A percentile compares a stretch with the other conserved stretches of the same genome.
phyloP scores from a whole-genome alignment of 2,888 invertebrate genomes.

The Hetaerina titia region DNA sequence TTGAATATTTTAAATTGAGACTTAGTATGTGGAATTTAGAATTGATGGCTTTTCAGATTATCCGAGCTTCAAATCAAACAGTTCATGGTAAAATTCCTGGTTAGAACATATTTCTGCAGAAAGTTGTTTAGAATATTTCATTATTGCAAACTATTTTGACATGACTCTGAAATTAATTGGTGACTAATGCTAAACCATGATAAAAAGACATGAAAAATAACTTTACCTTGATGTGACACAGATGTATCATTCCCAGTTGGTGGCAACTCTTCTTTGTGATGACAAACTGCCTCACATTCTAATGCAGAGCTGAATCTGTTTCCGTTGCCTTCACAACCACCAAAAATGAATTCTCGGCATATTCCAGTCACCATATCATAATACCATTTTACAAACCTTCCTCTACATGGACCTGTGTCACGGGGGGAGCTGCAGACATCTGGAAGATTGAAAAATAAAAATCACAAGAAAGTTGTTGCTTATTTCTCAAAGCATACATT shows the following conservation, averaged over 20 bases:
- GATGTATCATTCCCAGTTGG: conserved; percentile 76
- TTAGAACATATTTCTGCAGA: background rate
- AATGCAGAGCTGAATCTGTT: conserved; percentile 88
- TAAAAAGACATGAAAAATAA: background rate
- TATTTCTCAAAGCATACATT: background rate
- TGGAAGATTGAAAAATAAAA: conserved; percentile 73
- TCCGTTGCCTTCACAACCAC: conserved; percentile 91
- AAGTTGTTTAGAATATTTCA: background rate
- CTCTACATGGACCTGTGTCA: conserved; percentile 86
- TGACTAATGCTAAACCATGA: background rate
- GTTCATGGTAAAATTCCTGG: too few relatives aligned
- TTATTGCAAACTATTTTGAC: background rate
- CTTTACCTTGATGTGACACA: conserved; percentile 75
- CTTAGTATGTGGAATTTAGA: too few relatives aligned
- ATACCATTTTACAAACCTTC: conserved; percentile 83
- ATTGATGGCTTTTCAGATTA: too few relatives aligned
- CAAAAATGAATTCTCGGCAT: conserved; percentile 87
- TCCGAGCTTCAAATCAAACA: too few relatives aligned
- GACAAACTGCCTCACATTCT: conserved; percentile 87
- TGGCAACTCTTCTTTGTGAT: conserved; percentile 80
- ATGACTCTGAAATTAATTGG: background rate
- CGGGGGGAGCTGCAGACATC: conserved; percentile 86
- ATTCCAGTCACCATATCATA: conserved; percentile 82
- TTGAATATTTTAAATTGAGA: too few relatives aligned
- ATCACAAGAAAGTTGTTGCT: background rate